A percentile compares a stretch with the other conserved stretches of the same genome.
These are phyloP conservation scores for Oscheius myriophilus DNA, from an alignment of 2,888 invertebrate species.

Conservation along the genomic window DNA sequence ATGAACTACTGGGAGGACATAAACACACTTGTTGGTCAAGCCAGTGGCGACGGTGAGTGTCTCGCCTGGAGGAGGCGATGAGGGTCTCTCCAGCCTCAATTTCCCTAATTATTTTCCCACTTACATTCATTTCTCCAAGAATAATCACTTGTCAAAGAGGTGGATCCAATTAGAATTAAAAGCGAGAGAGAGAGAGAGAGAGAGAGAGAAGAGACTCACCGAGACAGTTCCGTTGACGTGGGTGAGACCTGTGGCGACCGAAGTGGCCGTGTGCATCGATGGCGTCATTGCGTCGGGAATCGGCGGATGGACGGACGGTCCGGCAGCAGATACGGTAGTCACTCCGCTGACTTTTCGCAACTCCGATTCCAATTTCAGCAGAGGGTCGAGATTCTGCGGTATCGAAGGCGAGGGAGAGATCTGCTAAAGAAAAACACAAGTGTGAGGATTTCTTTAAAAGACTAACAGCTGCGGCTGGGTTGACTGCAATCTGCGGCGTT, in stretches of 20 bases:
- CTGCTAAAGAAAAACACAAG: background rate
- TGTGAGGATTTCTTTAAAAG: background rate
- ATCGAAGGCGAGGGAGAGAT: conserved; percentile 1
- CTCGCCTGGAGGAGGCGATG: no score
- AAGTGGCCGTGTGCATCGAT: conserved; percentile 4
- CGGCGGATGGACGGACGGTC: conserved; percentile 23
- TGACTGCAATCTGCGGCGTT: conserved; percentile 11
- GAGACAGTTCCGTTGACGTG: conserved; percentile 27
- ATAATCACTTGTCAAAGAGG: no score
- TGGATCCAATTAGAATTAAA: no score
- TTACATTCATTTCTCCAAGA: no score
- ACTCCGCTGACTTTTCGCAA: conserved; percentile 46
- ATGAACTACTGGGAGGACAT: no score
- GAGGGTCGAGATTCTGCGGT: conserved; percentile 21
- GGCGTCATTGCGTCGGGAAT: conserved; percentile 22
- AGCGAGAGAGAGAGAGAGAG: no score
- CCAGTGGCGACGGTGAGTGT: no score
- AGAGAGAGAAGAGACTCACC: background rate
- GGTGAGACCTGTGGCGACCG: conserved; percentile 15
- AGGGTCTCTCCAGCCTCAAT: no score
- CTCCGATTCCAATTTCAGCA: conserved; percentile 46
- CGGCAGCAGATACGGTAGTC: conserved; percentile 23
- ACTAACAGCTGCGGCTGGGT: background rate
- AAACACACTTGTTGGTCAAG: no score
- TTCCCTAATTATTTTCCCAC: no score